phyloP scores from a whole-genome alignment of 2,888 invertebrate species.

The Agrenia bidenticulata region DNA sequence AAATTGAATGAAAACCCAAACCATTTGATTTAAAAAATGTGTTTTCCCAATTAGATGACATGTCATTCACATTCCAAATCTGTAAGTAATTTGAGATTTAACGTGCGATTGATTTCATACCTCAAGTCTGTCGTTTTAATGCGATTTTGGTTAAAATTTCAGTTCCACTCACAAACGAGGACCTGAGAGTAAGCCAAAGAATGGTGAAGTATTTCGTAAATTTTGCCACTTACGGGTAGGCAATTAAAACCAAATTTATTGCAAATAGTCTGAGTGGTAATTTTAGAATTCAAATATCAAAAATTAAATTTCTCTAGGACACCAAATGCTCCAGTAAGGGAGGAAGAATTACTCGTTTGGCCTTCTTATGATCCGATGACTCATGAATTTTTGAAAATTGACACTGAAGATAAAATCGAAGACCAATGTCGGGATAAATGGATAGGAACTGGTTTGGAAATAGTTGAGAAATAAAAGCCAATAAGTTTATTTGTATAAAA shows the following conservation, averaged over 20 bases:
- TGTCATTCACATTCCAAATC: conserved; percentile 9
- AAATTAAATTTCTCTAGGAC: neutral
- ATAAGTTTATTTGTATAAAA: too few species aligned
- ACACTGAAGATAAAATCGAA: conserved; percentile 26
- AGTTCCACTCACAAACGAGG: conserved; percentile 16
- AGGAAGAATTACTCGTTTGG: conserved; percentile 13
- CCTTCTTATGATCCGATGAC: conserved; percentile 27
- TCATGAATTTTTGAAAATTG: conserved; percentile 37
- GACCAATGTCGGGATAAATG: conserved; percentile 37
- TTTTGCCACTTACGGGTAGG: conserved; percentile 35
- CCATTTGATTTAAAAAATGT: neutral
- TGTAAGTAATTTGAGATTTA: too few species aligned
- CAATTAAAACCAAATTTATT: conserved; percentile 7
- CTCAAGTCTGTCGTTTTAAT: too few species aligned
- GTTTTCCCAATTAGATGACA: conserved; percentile 12
- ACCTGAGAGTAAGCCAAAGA: conserved; percentile 27
- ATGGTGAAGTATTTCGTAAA: conserved; percentile 33
- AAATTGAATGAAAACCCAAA: too few species aligned
- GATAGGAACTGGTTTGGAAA: conserved; percentile 35
- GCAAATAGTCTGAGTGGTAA: too few species aligned
- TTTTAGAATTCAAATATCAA: conserved; percentile 1
- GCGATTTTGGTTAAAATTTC: conserved; percentile 24
- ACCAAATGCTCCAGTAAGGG: neutral
- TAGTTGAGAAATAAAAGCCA: conserved; percentile 20
- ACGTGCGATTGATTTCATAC: neutral